Percentiles rank a stretch among this genome's conserved stretches.
Evolutionary conservation across 1,140 invertebrate species (phyloP).

Genomic region (Limonius californicus): DNA sequence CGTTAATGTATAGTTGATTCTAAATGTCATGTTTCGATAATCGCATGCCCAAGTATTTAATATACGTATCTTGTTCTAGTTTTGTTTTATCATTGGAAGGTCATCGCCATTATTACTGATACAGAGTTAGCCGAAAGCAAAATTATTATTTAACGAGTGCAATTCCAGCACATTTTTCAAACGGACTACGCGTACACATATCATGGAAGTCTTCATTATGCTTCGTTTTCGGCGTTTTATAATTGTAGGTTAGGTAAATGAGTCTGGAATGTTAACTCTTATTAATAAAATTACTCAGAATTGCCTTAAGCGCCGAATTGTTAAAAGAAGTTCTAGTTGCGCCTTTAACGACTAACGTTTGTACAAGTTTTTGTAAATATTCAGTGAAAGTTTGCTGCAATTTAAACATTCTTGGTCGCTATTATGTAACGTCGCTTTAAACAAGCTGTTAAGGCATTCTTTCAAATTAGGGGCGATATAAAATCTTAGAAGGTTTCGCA

Average conservation of each 20-base stretch:
- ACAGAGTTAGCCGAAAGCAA: no score
- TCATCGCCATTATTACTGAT: no score
- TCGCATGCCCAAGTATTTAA: no score
- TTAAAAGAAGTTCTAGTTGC: background rate
- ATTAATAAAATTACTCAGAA: background rate
- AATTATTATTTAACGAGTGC: background rate
- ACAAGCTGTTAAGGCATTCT: no score
- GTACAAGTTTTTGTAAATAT: background rate
- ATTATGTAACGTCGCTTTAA: no score
- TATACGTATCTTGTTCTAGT: no score
- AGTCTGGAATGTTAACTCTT: background rate
- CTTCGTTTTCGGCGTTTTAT: background rate
- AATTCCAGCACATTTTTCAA: no score
- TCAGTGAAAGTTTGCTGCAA: background rate
- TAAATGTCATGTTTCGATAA: no score
- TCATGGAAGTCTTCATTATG: background rate
- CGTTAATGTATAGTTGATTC: background rate
- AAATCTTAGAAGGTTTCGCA: no score
- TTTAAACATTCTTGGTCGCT: background rate
- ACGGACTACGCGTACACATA: background rate
- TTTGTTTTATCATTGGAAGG: background rate
- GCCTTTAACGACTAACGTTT: background rate
- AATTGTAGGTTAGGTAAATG: background rate
- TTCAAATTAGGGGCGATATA: no score
- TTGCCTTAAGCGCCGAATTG: background rate